A percentile compares a stretch with the other conserved stretches of the same genome.
phyloP scores from a whole-genome alignment of 2,797 vertebrate genomes.

The Etheostoma nigrum region DNA sequence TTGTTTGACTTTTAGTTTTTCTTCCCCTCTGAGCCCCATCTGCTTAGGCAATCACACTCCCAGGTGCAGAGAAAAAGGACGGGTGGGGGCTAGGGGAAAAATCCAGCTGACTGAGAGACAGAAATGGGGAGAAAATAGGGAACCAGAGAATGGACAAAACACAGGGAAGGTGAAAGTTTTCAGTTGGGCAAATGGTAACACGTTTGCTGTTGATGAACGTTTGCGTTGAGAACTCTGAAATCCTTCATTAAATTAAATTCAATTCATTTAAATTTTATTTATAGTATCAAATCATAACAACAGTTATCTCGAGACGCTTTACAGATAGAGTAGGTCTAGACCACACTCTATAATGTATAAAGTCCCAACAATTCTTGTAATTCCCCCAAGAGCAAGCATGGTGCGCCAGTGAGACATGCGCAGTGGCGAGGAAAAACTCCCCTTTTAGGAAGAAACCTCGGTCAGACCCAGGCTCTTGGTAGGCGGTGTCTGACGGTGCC shows the following conservation, averaged over 20 bases:
- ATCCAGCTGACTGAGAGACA: slow-evolving; percentile 68
- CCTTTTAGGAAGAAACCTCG: too few species aligned
- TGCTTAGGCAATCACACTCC: slow-evolving; percentile 80
- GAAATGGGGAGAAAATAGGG: slow-evolving; percentile 43
- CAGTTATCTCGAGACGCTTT: too few species aligned
- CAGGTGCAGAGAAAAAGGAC: slow-evolving; percentile 72
- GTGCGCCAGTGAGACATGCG: too few species aligned
- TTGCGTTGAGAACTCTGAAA: slow-evolving; percentile 8
- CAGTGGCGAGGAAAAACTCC: too few species aligned
- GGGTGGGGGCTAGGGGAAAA: slow-evolving; percentile 41
- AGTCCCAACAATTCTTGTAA: too few species aligned
- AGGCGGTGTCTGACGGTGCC: too few species aligned
- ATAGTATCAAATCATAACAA: too few species aligned
- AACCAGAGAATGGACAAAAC: slow-evolving; percentile 46
- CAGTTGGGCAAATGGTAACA: slow-evolving; percentile 9
- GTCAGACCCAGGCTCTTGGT: too few species aligned
- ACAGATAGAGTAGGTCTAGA: too few species aligned
- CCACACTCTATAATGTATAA: too few species aligned
- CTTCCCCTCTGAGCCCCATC: slow-evolving; percentile 77
- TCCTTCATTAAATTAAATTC: slow-evolving; percentile 13
- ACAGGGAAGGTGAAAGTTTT: slow-evolving; percentile 50
- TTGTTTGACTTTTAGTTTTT: slow-evolving; percentile 74
- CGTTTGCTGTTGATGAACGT: slow-evolving; percentile 20
- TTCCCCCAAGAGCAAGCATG: too few species aligned
- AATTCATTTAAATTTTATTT: too few species aligned